Percentiles rank a stretch among this genome's conserved stretches.
Conservation (phyloP, 2,113 vertebrate species). For the Echinops telfairi region DNA sequence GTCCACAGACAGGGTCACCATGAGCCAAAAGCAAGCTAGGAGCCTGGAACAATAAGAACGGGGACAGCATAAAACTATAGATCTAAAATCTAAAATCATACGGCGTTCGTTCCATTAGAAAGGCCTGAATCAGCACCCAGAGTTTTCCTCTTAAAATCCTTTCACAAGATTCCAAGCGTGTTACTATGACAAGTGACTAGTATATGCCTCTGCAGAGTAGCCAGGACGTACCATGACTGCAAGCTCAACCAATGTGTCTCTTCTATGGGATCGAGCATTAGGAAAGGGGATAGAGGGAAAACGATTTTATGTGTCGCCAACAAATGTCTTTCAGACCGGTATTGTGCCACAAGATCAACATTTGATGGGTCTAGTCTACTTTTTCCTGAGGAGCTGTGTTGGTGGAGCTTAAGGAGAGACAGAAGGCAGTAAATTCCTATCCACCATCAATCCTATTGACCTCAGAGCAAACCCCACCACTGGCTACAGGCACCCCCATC, state of each 20-base stretch:
- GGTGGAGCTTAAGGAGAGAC: conserved; percentile 76
- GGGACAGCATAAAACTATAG: not conserved
- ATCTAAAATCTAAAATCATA: conserved; percentile 34
- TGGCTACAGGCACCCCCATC: conserved; percentile 94
- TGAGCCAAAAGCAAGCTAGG: too few species aligned
- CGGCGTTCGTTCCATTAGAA: not conserved
- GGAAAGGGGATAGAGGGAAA: not conserved
- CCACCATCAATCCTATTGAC: conserved; percentile 89
- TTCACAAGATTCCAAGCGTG: conserved; percentile 31
- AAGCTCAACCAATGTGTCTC: not conserved
- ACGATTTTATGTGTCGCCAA: conserved; percentile 71
- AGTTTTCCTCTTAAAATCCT: conserved; percentile 22
- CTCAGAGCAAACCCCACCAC: conserved; percentile 91
- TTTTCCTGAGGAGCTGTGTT: conserved; percentile 76
- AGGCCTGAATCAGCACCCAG: not conserved
- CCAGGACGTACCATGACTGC: not conserved
- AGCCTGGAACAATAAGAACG: too few species aligned
- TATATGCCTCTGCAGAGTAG: not conserved
- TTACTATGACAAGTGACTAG: not conserved
- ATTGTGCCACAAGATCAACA: conserved; percentile 67
- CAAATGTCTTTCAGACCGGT: conserved; percentile 74
- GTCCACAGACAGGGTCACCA: too few species aligned
- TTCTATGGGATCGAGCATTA: not conserved
- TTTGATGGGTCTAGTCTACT: conserved; percentile 62
- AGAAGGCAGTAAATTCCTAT: conserved; percentile 88